Conservation (phyloP, 2,888 invertebrate genomes). For the Ochropacha duplaris region DNA sequence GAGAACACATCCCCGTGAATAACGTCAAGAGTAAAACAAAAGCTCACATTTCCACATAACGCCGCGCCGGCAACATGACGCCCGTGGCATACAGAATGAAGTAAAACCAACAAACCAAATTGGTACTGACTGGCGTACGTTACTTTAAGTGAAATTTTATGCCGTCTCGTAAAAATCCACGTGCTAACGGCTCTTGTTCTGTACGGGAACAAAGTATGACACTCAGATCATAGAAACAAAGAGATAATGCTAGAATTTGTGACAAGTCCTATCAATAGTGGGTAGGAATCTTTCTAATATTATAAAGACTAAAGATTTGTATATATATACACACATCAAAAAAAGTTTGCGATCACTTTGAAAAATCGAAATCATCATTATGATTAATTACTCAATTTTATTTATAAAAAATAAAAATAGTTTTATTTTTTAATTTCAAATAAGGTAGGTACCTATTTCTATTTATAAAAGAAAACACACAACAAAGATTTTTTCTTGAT, state of each 20-base stretch:
- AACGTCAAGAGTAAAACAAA: constrained; percentile 51
- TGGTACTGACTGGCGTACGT: constrained; percentile 46
- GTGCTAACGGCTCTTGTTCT: constrained; percentile 31
- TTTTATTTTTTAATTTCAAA: no score
- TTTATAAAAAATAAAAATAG: no score
- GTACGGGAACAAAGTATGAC: constrained; percentile 19
- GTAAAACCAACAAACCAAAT: constrained; percentile 58
- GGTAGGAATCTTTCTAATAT: no score
- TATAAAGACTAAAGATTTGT: no score
- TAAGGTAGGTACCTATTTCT: no score
- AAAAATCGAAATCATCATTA: no score
- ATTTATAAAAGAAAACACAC: no score
- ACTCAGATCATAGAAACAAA: constrained; percentile 2
- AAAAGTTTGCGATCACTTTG: no score
- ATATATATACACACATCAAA: no score
- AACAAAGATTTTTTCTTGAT: no score
- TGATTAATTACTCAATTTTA: no score
- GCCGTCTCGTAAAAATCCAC: constrained; percentile 63
- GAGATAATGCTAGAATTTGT: neutral
- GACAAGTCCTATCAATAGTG: neutral
- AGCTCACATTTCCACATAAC: constrained; percentile 51
- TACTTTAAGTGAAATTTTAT: constrained; percentile 71
- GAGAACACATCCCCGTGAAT: neutral
- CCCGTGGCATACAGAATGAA: constrained; percentile 54
- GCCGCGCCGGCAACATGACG: constrained; percentile 41